phyloP scores from a whole-genome alignment of 2,113 vertebrate genomes.

The Patagioenas fasciata region DNA sequence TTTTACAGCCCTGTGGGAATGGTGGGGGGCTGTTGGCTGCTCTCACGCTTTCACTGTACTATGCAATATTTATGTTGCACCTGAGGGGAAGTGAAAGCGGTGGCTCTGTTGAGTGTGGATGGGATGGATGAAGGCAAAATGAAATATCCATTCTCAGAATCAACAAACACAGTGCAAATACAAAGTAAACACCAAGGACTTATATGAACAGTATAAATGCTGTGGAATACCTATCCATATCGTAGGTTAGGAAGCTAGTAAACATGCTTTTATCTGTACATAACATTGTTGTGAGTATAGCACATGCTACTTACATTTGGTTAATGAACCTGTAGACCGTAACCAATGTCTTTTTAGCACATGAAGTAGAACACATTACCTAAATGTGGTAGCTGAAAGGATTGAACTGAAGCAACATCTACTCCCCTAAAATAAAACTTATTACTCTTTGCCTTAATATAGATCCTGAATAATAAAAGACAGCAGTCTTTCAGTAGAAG shows the following conservation, averaged over 20 bases:
- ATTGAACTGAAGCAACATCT: not conserved
- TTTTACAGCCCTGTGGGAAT: rapidly evolving
- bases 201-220: not conserved
- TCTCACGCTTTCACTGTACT: not conserved
- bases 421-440: not conserved
- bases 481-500: not conserved
- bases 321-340: not conserved
- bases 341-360: not conserved
- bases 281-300: not conserved
- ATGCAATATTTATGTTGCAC: not conserved
- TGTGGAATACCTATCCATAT: not conserved
- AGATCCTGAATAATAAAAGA: not conserved
- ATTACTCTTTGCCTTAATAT: not conserved
- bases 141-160: not conserved
- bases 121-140: not conserved
- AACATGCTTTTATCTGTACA: not conserved
- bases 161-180: not conserved
- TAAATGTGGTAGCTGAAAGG: not conserved
- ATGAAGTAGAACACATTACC: not conserved
- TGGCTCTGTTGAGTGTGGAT: not conserved
- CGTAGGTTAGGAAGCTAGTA: not conserved
- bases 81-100: not conserved
- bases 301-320: not conserved
- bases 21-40: not conserved
- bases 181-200: not conserved